A percentile compares a stretch with the other conserved stretches of the same genome.
Conservation (phyloP, 2,888 invertebrate genomes). For the Drosophila rubida region DNA sequence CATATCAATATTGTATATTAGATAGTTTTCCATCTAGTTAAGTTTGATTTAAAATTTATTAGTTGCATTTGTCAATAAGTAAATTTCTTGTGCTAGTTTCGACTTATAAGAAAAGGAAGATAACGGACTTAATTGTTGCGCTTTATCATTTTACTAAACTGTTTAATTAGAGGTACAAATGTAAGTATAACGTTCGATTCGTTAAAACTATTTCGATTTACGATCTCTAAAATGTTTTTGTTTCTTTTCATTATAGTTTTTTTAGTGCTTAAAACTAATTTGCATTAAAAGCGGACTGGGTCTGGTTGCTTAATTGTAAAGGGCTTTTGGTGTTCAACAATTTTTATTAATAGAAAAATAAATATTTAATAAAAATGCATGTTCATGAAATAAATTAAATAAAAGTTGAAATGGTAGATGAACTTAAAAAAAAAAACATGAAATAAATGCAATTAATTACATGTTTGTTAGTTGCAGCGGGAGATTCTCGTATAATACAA, state of each 20-base stretch:
- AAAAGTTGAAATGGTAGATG: slow-evolving; percentile 34
- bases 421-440: slow-evolving; percentile 34
- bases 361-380: slow-evolving; percentile 22
- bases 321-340: slow-evolving; percentile 54
- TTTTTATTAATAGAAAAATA: slow-evolving; percentile 22
- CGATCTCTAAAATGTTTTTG: slow-evolving; percentile 42
- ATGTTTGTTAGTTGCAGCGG: slow-evolving; percentile 41
- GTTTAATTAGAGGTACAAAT: slow-evolving; percentile 67
- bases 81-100: slow-evolving; percentile 55
- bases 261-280: slow-evolving; percentile 52
- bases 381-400: slow-evolving; percentile 65
- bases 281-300: slow-evolving; percentile 60
- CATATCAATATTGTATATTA: slow-evolving; percentile 4
- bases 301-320: slow-evolving; percentile 27
- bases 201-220: slow-evolving; percentile 36
- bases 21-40: slow-evolving; percentile 22
- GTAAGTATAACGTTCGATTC: slow-evolving; percentile 59
- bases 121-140: slow-evolving; percentile 53
- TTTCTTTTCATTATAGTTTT: slow-evolving; percentile 6
- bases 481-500: slow-evolving; percentile 65
- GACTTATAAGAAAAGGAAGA: slow-evolving; percentile 45
- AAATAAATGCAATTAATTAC: slow-evolving; percentile 59
- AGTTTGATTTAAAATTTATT: slow-evolving; percentile 32
- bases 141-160: slow-evolving; percentile 31
- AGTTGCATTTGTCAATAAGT: slow-evolving; percentile 26